phyloP scores from a whole-genome alignment of 2,888 invertebrate species.

The Lycia hirtaria region DNA sequence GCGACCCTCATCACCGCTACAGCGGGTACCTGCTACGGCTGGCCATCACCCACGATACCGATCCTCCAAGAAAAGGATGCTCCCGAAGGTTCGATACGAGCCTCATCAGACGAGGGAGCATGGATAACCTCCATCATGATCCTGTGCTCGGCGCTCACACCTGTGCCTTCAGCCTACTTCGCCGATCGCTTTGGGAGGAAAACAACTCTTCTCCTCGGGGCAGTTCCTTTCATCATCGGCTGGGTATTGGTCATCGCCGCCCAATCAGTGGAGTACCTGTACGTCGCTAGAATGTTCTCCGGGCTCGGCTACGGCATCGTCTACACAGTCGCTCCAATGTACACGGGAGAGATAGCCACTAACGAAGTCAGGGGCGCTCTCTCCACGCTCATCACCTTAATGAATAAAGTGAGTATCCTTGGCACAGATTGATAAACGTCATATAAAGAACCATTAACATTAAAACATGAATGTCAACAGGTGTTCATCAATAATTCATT shows the following conservation, averaged over 20 bases:
- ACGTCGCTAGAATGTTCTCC: conserved; percentile 86
- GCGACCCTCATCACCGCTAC: conserved; percentile 83
- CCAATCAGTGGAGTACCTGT: conserved; percentile 82
- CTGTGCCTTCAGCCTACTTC: conserved; percentile 86
- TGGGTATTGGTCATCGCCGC: conserved; percentile 88
- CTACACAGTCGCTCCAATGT: conserved; percentile 87
- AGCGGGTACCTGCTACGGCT: conserved; percentile 85
- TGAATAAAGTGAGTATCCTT: conserved; percentile 77
- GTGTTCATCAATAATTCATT: conserved; percentile 47
- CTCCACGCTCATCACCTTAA: conserved; percentile 86
- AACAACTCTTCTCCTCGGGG: conserved; percentile 85
- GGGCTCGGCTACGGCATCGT: conserved; percentile 87
- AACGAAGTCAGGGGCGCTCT: conserved; percentile 86
- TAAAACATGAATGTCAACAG: conserved; percentile 27
- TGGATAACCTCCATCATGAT: conserved; percentile 88
- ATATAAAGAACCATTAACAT: not conserved
- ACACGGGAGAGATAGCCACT: conserved; percentile 87
- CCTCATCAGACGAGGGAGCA: conserved; percentile 81
- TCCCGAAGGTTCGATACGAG: conserved; percentile 76
- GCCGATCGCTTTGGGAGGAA: conserved; percentile 89
- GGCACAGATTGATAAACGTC: not conserved
- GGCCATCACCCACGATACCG: conserved; percentile 87
- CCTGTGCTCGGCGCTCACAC: conserved; percentile 87
- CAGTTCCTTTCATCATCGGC: conserved; percentile 86
- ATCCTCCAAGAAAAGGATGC: conserved; percentile 77